Evolutionary conservation across 2,888 invertebrate genomes (phyloP).

Genomic region (Apotomis capreana): DNA sequence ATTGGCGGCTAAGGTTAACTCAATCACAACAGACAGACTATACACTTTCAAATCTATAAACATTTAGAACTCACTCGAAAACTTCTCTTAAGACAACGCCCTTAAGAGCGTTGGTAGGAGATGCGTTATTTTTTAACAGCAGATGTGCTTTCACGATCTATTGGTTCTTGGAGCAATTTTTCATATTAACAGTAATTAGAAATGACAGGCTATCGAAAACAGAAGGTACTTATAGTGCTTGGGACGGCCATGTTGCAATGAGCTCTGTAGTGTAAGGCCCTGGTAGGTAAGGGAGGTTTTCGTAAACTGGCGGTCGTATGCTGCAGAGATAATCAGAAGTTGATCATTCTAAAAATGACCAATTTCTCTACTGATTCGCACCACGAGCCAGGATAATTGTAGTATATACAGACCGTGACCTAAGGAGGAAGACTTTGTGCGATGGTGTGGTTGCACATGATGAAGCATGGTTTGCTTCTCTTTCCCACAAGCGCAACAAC

Average conservation of each 20-base stretch:
- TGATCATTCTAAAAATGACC: conserved; percentile 3
- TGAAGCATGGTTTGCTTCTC: no score
- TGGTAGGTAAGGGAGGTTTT: conserved; percentile 7
- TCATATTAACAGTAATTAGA: conserved; percentile 48
- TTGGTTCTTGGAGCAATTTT: conserved; percentile 42
- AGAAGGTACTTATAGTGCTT: conserved; percentile 31
- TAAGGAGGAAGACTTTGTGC: no score
- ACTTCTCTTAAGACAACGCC: not conserved
- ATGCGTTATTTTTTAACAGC: conserved; percentile 11
- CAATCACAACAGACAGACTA: conserved; percentile 15
- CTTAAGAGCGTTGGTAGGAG: not conserved
- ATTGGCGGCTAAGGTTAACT: conserved; percentile 50
- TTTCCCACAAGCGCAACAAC: no score
- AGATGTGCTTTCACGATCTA: conserved; percentile 35
- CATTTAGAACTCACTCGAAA: conserved; percentile 12
- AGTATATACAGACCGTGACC: no score
- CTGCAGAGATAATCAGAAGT: not conserved
- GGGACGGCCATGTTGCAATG: not conserved
- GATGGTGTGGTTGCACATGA: no score
- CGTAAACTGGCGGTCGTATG: not conserved
- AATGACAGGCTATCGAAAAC: conserved; percentile 46
- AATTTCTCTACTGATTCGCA: not conserved
- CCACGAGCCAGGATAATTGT: no score
- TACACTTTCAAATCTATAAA: not conserved
- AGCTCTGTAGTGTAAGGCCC: not conserved